These are phyloP conservation scores for Menura novaehollandiae DNA, from an alignment of 2,113 vertebrate species.

Conservation along the genomic window DNA sequence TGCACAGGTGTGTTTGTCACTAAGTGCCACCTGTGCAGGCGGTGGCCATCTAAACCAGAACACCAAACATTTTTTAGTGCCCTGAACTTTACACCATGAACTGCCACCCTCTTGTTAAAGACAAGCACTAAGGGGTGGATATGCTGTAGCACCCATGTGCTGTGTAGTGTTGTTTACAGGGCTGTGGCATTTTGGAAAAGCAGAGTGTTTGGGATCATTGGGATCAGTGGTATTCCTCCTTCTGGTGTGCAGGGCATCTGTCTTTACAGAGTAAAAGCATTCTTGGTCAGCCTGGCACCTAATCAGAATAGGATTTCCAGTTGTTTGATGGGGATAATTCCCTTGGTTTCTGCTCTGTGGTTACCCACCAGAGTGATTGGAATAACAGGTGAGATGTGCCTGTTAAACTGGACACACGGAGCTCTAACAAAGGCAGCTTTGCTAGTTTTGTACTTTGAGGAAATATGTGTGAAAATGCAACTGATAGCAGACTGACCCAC, in stretches of 20 bases:
- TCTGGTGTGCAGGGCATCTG: not conserved
- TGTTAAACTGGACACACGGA: accelerated
- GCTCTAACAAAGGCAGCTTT: not conserved
- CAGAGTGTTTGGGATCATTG: not conserved
- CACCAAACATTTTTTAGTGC: not conserved
- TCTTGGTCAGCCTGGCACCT: not conserved
- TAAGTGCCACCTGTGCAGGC: not conserved
- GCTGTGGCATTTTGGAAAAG: not conserved
- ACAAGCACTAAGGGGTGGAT: accelerated
- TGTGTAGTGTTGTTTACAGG: not conserved
- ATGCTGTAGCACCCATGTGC: accelerated
- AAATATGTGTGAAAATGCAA: accelerated
- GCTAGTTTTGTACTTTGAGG: not conserved
- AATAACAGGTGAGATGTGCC: accelerated
- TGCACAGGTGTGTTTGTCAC: not conserved
- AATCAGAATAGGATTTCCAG: not conserved
- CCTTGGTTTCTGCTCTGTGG: not conserved
- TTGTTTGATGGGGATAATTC: not conserved
- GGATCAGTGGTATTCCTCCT: not conserved
- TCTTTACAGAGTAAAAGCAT: not conserved
- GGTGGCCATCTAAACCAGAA: not conserved
- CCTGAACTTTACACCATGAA: accelerated
- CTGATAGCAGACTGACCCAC: not conserved
- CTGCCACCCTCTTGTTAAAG: not conserved
- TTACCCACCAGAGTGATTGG: not conserved